Percentiles rank a stretch among this genome's conserved stretches.
Conservation (phyloP, 2,797 vertebrate species). For the Ammospiza maritima region DNA sequence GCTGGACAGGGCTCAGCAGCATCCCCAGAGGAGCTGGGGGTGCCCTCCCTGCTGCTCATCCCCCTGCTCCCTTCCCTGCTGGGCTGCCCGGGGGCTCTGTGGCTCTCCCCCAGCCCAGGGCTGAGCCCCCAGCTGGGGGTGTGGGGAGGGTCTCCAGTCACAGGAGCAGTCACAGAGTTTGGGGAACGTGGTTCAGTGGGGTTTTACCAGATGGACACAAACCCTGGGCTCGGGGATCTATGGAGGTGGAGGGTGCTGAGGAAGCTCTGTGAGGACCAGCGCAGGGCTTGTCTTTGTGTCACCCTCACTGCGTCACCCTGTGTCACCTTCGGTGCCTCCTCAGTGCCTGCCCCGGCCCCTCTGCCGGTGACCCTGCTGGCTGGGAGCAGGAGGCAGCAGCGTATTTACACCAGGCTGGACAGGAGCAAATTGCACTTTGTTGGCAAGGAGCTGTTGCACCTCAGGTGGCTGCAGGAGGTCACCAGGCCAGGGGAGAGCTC, state of each 20-base stretch:
- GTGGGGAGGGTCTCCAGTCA: not conserved
- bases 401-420: not conserved
- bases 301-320: not conserved
- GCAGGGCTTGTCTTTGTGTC: not conserved
- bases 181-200: fast-evolving
- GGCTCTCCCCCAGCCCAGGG: not conserved
- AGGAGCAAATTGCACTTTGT: slow-evolving; percentile 44
- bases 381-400: not conserved
- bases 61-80: not conserved
- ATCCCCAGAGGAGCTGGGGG: not conserved
- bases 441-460: not conserved
- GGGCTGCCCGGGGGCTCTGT: not conserved
- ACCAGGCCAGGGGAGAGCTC: slow-evolving; percentile 93
- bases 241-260: not conserved
- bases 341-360: not conserved
- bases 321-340: not conserved
- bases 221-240: not conserved
- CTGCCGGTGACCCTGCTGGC: not conserved
- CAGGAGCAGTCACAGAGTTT: not conserved
- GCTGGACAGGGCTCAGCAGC: not conserved
- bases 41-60: fast-evolving
- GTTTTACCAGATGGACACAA: not conserved
- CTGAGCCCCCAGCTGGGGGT: not conserved
- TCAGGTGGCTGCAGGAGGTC: slow-evolving; percentile 21
- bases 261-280: not conserved